Evolutionary conservation across 2,888 invertebrate species (phyloP).

Genomic region (Eupelmus urozonus): DNA sequence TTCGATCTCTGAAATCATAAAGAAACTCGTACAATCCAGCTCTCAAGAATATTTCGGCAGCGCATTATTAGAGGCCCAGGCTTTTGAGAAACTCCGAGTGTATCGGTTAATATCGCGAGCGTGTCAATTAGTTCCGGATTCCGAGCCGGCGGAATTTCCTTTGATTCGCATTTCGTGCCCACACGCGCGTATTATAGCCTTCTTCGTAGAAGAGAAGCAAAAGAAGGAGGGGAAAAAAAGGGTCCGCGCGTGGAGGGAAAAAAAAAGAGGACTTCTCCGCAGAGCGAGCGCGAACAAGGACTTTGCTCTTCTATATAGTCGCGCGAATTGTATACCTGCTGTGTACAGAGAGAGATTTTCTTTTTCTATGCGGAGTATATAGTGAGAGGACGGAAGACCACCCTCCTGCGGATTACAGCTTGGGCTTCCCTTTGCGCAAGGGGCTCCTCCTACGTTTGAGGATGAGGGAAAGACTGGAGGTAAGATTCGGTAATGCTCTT

Average conservation of each 20-base stretch:
- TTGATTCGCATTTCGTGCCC: constrained; percentile 55
- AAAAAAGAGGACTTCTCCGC: not conserved
- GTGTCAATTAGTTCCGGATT: constrained; percentile 62
- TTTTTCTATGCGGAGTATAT: too few relatives aligned
- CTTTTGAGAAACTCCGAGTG: too few relatives aligned
- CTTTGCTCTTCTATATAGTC: not conserved
- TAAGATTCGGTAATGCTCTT: constrained; percentile 19
- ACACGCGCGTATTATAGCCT: too few relatives aligned
- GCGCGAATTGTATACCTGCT: not conserved
- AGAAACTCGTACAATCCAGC: too few relatives aligned
- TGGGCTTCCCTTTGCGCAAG: not conserved
- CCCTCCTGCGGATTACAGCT: constrained; percentile 46
- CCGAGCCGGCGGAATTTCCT: constrained; percentile 59
- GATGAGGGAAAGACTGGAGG: too few relatives aligned
- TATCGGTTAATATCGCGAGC: too few relatives aligned
- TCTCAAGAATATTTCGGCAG: too few relatives aligned
- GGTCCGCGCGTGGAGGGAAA: too few relatives aligned
- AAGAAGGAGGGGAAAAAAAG: not conserved
- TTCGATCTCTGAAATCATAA: too few relatives aligned
- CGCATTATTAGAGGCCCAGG: too few relatives aligned
- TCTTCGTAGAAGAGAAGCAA: constrained; percentile 5
- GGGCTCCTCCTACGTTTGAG: not conserved
- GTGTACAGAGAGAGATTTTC: not conserved
- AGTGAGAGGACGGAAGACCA: constrained; percentile 46
- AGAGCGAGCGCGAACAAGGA: too few relatives aligned